Base-by-base conservation (phyloP, 1,140 invertebrate species). In the Druon quercuslanigerum region DNA sequence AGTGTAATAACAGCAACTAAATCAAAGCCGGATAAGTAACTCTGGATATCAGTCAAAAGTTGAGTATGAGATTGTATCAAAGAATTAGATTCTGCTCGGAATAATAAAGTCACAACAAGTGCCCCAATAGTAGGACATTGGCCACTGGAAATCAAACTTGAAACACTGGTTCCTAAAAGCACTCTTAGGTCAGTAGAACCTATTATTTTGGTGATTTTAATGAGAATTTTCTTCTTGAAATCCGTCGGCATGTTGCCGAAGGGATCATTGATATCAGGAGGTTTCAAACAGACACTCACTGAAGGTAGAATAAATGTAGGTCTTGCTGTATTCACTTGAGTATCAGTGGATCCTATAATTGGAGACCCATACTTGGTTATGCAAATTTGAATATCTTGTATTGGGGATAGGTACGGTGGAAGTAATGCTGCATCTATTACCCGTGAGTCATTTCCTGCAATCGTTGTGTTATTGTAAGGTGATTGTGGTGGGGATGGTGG, bases 151-250 rank as follows among this genome's bases (percentile, higher is more conserved):
- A 66, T 17, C 11, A 74, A 51, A 46, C 3, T 9, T 17, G 3
- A 12, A 14, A 51, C 13, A 72, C 17, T n/a, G 9, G 12, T 17
- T 9, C 76, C 73, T 17, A 82, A 0, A 13, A 82, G 80, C 17
- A 77, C 50, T 2, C 19, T 70, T 16, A 80, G 9, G 57, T 82
- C 81, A 60, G 77, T 77, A 3, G 57, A 75, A 2, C 83, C 84
- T 46, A 81, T 77, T n/a, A 79, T 79, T 0, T 7, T 9, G 12
- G n/a, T 20, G 16, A 85, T 16, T 8, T 73, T 79, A 19, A 52
- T 46, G 20, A 79, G 75, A 14, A 85, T 40, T 14, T 72, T 20
- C n/a, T 6, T 72, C 14, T 25, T 52, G 52, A 85, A 72, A 25
- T 76, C 14, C 8, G 40, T 2, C 5, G 40, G 40, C 40, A 46